Conservation (phyloP, 2,797 vertebrate genomes). For the Helostoma temminkii region DNA sequence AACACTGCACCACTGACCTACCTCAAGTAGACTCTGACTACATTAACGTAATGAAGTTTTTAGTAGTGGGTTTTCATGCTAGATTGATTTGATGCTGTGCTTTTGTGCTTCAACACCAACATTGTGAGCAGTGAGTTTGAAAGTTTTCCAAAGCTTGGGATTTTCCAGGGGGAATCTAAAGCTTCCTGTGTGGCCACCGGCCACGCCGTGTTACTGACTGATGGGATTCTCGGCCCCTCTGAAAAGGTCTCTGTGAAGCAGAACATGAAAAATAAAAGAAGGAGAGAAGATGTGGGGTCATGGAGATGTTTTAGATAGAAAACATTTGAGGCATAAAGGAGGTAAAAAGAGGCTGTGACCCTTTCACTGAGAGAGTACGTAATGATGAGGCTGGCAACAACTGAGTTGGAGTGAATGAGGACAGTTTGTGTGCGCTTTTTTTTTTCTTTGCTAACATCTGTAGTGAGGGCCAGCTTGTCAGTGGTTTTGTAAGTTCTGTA, state of each 20-base stretch:
- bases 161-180: conserved; percentile 62
- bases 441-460: conserved; percentile 9
- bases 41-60: conserved; percentile 51
- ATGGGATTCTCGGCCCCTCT: conserved; percentile 61
- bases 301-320: conserved; percentile 37
- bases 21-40: neutral
- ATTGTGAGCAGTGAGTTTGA: conserved; percentile 49
- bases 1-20: neutral
- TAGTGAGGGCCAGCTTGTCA: conserved; percentile 24
- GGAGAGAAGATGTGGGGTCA: conserved; percentile 5
- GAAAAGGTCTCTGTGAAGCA: conserved; percentile 46
- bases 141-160: conserved; percentile 58
- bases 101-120: conserved; percentile 42
- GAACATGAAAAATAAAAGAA: conserved; percentile 68
- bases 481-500: conserved; percentile 27
- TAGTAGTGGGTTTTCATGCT: conserved; percentile 19
- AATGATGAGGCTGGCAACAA: conserved; percentile 47
- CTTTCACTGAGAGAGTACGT: conserved; percentile 52
- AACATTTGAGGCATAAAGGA: conserved; percentile 32
- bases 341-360: conserved; percentile 33
- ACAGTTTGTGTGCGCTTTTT: conserved; percentile 34
- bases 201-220: conserved; percentile 53
- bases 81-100: conserved; percentile 55
- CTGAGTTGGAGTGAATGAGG: conserved; percentile 33
- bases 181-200: conserved; percentile 59